A percentile compares a stretch with the other conserved stretches of the same genome.
phyloP scores from a whole-genome alignment of 2,797 vertebrate species.

The Heliangelus exortis region DNA sequence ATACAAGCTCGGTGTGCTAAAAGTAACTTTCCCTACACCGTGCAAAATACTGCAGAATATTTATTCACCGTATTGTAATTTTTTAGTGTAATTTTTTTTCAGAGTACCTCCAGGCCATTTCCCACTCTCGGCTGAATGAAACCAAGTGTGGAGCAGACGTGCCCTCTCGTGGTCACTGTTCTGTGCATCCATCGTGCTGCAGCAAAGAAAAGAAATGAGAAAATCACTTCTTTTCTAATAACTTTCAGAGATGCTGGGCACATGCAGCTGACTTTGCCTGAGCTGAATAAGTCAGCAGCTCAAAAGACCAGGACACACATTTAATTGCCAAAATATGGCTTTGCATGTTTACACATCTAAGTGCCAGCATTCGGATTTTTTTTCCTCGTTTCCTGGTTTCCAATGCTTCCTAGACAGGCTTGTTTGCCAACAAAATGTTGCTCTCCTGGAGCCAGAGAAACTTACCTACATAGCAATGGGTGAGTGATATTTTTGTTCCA shows the following conservation, averaged over 20 bases:
- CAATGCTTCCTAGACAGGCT: not conserved
- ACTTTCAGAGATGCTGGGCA: not conserved
- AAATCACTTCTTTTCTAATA: rapidly evolving
- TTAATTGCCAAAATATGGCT: not conserved
- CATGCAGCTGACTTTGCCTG: not conserved
- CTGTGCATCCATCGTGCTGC: rapidly evolving
- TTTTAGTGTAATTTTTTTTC: not conserved
- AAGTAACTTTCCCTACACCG: not conserved
- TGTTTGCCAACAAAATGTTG: not conserved
- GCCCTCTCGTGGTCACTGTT: slow-evolving; percentile 56
- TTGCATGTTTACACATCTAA: not conserved
- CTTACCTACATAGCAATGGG: not conserved
- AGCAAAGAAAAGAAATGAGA: rapidly evolving
- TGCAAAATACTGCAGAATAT: not conserved
- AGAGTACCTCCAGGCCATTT: not conserved
- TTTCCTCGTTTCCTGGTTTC: not conserved
- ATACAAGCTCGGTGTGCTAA: not conserved
- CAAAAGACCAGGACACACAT: rapidly evolving
- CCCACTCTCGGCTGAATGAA: not conserved
- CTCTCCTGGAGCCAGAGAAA: not conserved
- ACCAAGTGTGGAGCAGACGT: not conserved
- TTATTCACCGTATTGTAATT: not conserved
- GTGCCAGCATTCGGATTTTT: not conserved
- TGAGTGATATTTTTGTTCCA: not conserved
- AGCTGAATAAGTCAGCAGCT: not conserved